Evolutionary conservation across 1,140 invertebrate genomes (phyloP), one percentile per base, ranked within the genome.

Genomic region (Brachionus paranguensis): DNA sequence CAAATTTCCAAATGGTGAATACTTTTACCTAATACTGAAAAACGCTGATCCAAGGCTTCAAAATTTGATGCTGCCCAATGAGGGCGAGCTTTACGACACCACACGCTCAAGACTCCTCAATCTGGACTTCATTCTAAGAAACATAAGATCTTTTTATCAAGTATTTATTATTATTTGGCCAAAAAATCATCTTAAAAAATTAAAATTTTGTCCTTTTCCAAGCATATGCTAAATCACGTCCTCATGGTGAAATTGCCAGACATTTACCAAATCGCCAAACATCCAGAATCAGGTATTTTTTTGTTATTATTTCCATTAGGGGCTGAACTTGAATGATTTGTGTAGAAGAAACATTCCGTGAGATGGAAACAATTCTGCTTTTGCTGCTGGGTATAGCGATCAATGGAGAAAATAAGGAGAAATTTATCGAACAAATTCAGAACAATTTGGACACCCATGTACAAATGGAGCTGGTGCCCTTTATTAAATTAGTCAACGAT

Each of bases 341-440:
- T 55, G 12, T 10, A 64, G 78, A 81, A 11, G 78, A 60, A 37
- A 68, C 78, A 14, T 60, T 68, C 12, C n/a, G 43, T 5, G 78
- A 81, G n/a, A 81, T 81, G 78, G 78, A 81, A 68, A 60, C n/a
- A 14, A 17, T 81, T 27, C 24, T 81, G 0, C 33, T 81, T 11
- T 45, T 81, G 12, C 29, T 81, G 5, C 27, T 81, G 12, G 78
- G 78, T 2, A 60, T 81, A 68, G 78, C 78, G 6, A 81, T 81
- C 7, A 81, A 81, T 47, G 78, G 78, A 2, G 78, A 81, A 4
- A 41, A 81, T 33, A 81, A 81, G 53, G 53, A 81, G n/a, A 60
- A 64, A 47, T 81, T 81, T 68, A 64, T 81, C 3, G 78, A 81
- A 68, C 53, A 81, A 81, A 81, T 81, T 33, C 78, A 81, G 60